Evolutionary conservation across 2,113 vertebrate species (phyloP), one percentile per base, ranked within the genome.

Genomic region (Mesembrinibis cayennensis): DNA sequence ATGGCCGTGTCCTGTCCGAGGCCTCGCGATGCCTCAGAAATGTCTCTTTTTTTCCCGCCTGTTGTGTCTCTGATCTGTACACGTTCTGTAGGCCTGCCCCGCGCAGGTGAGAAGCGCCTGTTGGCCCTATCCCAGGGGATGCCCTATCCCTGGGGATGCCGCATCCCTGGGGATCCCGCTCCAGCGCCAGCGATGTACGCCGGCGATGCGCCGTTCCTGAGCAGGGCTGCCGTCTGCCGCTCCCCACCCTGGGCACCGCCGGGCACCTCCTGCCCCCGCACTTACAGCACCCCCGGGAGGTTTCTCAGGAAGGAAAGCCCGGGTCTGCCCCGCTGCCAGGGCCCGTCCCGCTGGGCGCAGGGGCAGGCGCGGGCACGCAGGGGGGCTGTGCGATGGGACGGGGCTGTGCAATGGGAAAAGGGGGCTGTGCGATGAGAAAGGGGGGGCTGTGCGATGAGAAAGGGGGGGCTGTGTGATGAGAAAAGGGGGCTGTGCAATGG

Each of bases 11-110:
- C 34, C 34, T 5, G 19, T 10, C 30, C 1, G 11, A 22, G 36
- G 72, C 71, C 27, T 16, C 23, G 2, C 71, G 10, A 2, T 1
- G 9, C 50, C 49, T 21, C 50, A 5, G 30, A 18, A 29, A 10
- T 0, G 3, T 20, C 17, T 52, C n/a, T 8, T 10, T 26, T 26
- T 7, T 8, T 13, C 40, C 40, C 40, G 13, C 30, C 14, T 2
- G 9, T 5, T 2, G 5, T 2, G 44, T 20, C 44, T n/a, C 67
- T 2, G 10, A 12, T 11, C 18, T 3, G 45, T 3, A 12, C 8
- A 0, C 2, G 10, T 38, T 19, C 18, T 0, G 13, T 13, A 42
- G 40, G 40, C 40, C 36, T 12, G 55, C 25, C 21, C 44, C 4
- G 25, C 4, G 9, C 22, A 0, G 7, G 40, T 12, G 9, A n/a